Base-by-base conservation (phyloP, 2,113 vertebrate species). In the Thinocorus orbignyianus region DNA sequence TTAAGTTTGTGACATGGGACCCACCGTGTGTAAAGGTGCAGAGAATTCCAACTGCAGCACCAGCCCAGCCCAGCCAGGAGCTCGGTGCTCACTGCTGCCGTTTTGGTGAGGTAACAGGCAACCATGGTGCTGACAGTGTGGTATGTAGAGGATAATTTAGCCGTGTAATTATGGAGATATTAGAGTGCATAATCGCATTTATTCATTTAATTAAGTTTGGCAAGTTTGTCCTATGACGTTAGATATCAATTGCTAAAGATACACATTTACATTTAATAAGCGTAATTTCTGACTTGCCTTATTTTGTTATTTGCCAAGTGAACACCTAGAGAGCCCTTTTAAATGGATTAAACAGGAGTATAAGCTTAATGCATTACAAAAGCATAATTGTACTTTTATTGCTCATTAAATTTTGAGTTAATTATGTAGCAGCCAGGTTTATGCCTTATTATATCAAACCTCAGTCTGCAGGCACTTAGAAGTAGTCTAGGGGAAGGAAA, bases 341-440 rank as follows among this genome's bases (percentile, higher is more conserved):
- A 94, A 97, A 96, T 82, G 88, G 94, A 91, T 97, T 94, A 93
- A 83, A 52, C 61, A 82, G 86, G 81, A 93, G 44, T 41, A 16
- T 86, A 93, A 93, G 76, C 92, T 96, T 88, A 96, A 97, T 91
- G 81, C 57, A 80, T 97, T 94, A 95, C 93, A 95, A 96, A 88
- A 94, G 54, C 55, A 51, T 98, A 96, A 98, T 95, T 97, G 96
- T 97, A 52, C 95, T 97, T 97, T 97, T 97, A 98, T 97, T 97
- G 96, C 97, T 97, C 96, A 84, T 98, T 98, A 97, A 93, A 93
- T 93, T 96, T 93, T 60, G 46, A 97, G 95, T 97, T 98, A 98
- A 98, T 98, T 97, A 97, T 93, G 89, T 83, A 94, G 97, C 95
- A 97, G 96, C 90, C 74, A 94, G 84, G 80, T 95, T 94, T 93